Percentiles rank a stretch among this genome's conserved stretches.
phyloP scores from a whole-genome alignment of 2,797 vertebrate species.

The Lemur catta region DNA sequence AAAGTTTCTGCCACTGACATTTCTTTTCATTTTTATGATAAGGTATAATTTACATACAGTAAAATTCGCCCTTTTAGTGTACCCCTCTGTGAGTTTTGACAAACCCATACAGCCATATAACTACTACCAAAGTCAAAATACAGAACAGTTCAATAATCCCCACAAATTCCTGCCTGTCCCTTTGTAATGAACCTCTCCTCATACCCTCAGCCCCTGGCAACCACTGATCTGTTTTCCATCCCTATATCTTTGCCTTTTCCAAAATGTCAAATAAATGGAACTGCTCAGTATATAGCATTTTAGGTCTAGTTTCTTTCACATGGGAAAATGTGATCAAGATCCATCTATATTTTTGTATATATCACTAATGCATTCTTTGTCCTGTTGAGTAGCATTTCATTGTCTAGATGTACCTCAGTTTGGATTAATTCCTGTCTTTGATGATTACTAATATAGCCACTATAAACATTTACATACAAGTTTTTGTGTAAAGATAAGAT shows the following conservation, averaged over 20 bases:
- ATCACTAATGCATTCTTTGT: neutral
- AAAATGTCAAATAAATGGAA: neutral
- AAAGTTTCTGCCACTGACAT: neutral
- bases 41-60: neutral
- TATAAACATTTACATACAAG: neutral
- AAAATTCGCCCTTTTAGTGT: neutral
- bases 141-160: neutral
- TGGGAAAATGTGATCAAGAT: neutral
- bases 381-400: neutral
- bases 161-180: neutral
- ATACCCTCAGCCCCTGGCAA: neutral
- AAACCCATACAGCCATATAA: neutral
- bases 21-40: neutral
- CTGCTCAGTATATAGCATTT: neutral
- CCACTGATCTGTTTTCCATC: neutral
- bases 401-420: neutral
- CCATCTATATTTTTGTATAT: too few species aligned
- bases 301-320: neutral
- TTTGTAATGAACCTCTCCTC: neutral
- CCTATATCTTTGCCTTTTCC: neutral
- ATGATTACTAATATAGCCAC: neutral
- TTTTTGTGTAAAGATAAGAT: neutral
- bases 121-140: neutral
- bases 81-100: neutral
- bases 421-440: neutral